A percentile compares a stretch with the other conserved stretches of the same genome.
Evolutionary conservation across 2,113 vertebrate species (phyloP).

Genomic region (Stomatorhinus ivindoensis): DNA sequence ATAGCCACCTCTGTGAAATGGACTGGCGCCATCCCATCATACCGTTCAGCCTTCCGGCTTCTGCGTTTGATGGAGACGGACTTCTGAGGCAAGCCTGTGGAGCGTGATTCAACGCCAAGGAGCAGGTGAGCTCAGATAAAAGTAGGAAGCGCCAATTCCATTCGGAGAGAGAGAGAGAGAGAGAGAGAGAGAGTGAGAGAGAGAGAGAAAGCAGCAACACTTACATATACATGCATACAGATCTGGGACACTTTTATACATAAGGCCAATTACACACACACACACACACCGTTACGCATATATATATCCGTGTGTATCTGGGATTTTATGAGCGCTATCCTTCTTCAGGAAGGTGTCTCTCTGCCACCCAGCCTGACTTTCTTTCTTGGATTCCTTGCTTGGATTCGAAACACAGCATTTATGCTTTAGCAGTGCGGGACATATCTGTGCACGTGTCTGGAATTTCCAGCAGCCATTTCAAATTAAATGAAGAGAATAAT

Average conservation of each 20-base stretch:
- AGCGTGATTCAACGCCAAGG: not conserved
- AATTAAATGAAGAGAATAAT: constrained; percentile 28
- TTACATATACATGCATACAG: not conserved
- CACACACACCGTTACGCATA: not conserved
- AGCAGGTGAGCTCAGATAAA: constrained; percentile 28
- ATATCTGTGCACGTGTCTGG: not conserved
- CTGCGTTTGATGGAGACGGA: not conserved
- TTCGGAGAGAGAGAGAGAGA: constrained; percentile 23
- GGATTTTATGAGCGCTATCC: constrained; percentile 15
- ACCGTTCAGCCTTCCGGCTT: not conserved
- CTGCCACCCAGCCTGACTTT: not conserved
- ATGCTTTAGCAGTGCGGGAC: not conserved
- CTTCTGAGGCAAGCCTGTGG: constrained; percentile 12
- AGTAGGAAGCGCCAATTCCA: constrained; percentile 17
- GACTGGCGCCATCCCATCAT: not conserved
- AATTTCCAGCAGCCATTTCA: constrained; percentile 29
- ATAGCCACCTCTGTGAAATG: not conserved
- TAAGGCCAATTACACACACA: constrained; percentile 11
- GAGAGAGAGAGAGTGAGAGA: not conserved
- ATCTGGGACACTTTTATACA: not conserved
- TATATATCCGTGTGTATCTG: not conserved
- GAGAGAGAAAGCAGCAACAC: constrained; percentile 4
- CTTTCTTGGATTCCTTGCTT: constrained; percentile 3
- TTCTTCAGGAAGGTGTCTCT: not conserved
- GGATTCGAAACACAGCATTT: constrained; percentile 23